Base-by-base conservation (phyloP, 2,113 vertebrate species). In the Cryptoleucopteryx plumbea region DNA sequence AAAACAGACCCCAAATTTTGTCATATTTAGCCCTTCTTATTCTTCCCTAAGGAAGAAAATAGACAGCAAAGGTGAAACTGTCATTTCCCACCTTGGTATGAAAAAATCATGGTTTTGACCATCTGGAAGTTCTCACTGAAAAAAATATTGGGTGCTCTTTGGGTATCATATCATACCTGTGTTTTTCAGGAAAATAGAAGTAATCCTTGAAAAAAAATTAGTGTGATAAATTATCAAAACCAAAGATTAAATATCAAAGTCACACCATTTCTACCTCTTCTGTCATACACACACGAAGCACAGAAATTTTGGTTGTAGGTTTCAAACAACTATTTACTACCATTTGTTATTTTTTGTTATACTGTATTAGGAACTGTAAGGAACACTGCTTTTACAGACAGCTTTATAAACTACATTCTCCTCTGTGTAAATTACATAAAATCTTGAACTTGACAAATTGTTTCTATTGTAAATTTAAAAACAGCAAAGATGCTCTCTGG, bases 241-340 rank as follows among this genome's bases (percentile, higher is more conserved):
- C 50, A 29, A 56, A 58, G 26, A n/a, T 47, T 16, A 74, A 93
- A 82, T 18, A 58, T 18, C 61, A 21, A 67, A 79, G 26, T 72
- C 50, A 55, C 13, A 47, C 16, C 31, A 8, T 38, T 80, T 47
- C 34, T 25, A 40, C 10, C 21, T 43, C 48, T 52, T n/a, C 1
- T 1, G 38, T 23, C 21, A 20, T 15, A 23, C 4, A 9, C 16
- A 19, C 9, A 29, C 0, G 0, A 43, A 36, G 9, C 26, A 13
- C 0, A 2, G 55, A 32, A 91, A 58, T 50, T 55, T 55, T 9
- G 31, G 9, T 8, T 70, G 18, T 15, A 47, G 29, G 52, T 55
- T 58, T 53, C n/a, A 16, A 65, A 5, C 8, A 42, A 16, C 23
- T 47, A 3, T 59, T 90, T 29, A 21, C 17, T 47, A 22, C 12